phyloP scores from a whole-genome alignment of 53 echinoderm and acorn worm genomes.

The Stichopus horrens region DNA sequence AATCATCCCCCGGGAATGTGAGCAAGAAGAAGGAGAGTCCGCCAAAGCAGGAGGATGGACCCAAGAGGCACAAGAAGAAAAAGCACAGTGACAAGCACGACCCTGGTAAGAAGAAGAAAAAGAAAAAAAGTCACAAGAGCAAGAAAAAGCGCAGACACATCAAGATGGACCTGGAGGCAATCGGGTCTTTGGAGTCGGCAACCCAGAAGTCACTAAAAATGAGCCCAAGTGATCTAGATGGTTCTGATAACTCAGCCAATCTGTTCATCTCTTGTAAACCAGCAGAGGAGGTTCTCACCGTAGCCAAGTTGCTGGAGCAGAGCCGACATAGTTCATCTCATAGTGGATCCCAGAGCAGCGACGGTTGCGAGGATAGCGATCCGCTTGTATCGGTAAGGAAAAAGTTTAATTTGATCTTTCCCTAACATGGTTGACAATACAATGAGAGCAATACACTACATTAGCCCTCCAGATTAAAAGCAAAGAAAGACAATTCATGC shows the following conservation, averaged over 20 bases:
- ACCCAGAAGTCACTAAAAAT: constrained; percentile 90
- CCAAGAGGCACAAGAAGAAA: constrained; percentile 50
- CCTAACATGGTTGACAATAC: too few relatives aligned
- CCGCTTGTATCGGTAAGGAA: neutral
- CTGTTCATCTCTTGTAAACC: constrained; percentile 64
- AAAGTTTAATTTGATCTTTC: neutral
- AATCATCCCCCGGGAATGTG: constrained; percentile 7
- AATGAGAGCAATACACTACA: too few relatives aligned
- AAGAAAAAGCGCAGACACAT: constrained; percentile 58
- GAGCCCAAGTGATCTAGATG: constrained; percentile 79
- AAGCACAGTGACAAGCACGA: constrained; percentile 50
- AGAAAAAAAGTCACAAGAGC: constrained; percentile 54
- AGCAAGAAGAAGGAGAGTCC: constrained; percentile 32
- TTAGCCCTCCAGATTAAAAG: too few relatives aligned
- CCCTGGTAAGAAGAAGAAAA: constrained; percentile 54
- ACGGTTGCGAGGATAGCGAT: constrained; percentile 13
- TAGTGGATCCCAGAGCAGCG: constrained; percentile 42
- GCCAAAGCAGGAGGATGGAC: neutral
- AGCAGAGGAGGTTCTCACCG: constrained; percentile 80
- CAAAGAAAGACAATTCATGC: too few relatives aligned
- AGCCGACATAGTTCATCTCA: constrained; percentile 48
- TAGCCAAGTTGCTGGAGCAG: constrained; percentile 83
- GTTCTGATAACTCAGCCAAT: constrained; percentile 77
- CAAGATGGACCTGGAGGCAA: constrained; percentile 75
- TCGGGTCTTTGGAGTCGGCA: constrained; percentile 92